A percentile compares a stretch with the other conserved stretches of the same genome.
These are phyloP conservation scores for Arenaria interpres DNA, from an alignment of 2,113 vertebrate genomes.

Conservation along the genomic window DNA sequence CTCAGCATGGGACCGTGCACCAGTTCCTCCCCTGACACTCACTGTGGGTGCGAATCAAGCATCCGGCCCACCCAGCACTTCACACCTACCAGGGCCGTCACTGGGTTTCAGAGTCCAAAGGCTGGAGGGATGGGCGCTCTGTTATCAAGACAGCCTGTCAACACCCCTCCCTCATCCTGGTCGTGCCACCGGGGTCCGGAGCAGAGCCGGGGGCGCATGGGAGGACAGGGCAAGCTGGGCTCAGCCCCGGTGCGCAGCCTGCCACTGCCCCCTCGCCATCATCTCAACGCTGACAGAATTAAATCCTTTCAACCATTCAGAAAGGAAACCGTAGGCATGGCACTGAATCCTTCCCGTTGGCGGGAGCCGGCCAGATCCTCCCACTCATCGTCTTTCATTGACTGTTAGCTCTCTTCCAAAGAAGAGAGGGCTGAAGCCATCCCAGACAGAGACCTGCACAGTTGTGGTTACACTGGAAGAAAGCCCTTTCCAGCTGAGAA, in stretches of 20 bases:
- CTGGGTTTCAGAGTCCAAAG: neutral
- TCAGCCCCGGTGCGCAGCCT: neutral
- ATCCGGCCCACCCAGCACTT: fast-evolving
- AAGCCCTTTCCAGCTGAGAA: constrained; percentile 1
- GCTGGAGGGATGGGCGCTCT: neutral
- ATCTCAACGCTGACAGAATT: neutral
- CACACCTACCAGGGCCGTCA: neutral
- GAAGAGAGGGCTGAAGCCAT: neutral
- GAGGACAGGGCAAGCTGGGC: neutral
- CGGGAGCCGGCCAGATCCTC: neutral
- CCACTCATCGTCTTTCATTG: neutral
- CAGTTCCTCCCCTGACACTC: neutral
- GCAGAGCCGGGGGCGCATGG: neutral
- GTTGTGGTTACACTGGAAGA: constrained; percentile 10
- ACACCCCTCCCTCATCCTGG: neutral
- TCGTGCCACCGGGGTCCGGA: neutral
- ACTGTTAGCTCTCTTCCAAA: neutral
- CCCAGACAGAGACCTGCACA: neutral
- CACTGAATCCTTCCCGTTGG: neutral
- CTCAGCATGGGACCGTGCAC: neutral
- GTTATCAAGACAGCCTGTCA: neutral
- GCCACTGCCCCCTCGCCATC: fast-evolving
- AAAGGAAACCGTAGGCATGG: neutral
- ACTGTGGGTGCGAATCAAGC: neutral
- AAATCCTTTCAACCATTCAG: neutral